Percentiles rank a stretch among this genome's conserved stretches.
phyloP scores from a whole-genome alignment of 2,888 invertebrate species.

The Acanthococcus lagerstroemiae region DNA sequence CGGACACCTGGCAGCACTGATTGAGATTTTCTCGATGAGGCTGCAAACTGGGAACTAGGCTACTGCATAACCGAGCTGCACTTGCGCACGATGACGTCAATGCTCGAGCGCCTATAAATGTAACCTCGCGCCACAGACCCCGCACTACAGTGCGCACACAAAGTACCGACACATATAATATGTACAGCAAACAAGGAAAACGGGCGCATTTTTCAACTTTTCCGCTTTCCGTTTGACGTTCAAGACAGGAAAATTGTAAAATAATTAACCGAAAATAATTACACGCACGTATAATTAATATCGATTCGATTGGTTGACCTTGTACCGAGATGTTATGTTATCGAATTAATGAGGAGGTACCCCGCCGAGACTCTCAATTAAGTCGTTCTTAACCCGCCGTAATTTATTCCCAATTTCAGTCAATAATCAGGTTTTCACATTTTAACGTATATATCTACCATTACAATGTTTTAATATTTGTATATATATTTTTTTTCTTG shows the following conservation, averaged over 20 bases:
- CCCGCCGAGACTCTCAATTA: slow-evolving; percentile 30
- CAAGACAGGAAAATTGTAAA: slow-evolving; percentile 25
- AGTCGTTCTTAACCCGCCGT: slow-evolving; percentile 9
- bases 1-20: too few relatives aligned
- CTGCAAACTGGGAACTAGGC: too few relatives aligned
- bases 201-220: background rate
- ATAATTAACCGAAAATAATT: slow-evolving; percentile 24
- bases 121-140: too few relatives aligned
- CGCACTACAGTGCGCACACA: too few relatives aligned
- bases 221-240: background rate
- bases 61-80: too few relatives aligned
- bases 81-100: too few relatives aligned
- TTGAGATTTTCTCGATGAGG: too few relatives aligned
- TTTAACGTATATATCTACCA: background rate
- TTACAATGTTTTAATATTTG: background rate
- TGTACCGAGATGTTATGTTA: slow-evolving; percentile 23
- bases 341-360: slow-evolving; percentile 25
- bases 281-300: slow-evolving; percentile 19
- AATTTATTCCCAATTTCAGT: slow-evolving; percentile 31
- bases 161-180: background rate
- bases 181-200: background rate
- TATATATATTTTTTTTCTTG: background rate
- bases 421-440: slow-evolving; percentile 27
- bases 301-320: slow-evolving; percentile 30
- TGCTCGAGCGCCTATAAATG: too few relatives aligned